phyloP scores from a whole-genome alignment of 2,113 vertebrate genomes.

The Blennius ocellaris region DNA sequence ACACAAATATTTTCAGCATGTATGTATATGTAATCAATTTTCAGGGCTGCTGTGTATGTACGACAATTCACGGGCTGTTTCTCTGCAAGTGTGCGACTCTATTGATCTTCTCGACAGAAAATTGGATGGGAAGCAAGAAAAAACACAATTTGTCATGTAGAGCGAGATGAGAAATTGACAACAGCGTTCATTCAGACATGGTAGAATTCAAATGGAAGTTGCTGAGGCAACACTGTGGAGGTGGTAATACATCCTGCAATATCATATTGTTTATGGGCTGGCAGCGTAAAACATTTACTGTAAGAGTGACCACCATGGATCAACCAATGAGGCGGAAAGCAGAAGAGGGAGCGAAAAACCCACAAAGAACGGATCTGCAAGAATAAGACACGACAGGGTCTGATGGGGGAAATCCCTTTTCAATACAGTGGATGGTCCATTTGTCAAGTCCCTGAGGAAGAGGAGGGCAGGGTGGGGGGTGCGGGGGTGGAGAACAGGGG shows the following conservation, averaged over 20 bases:
- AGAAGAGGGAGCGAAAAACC: slow-evolving; percentile 39
- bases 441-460: slow-evolving; percentile 56
- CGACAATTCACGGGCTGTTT: slow-evolving; percentile 27
- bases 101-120: slow-evolving; percentile 58
- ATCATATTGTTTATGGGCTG: slow-evolving; percentile 51
- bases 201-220: slow-evolving; percentile 40
- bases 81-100: slow-evolving; percentile 30
- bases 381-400: slow-evolving; percentile 35
- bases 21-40: slow-evolving; percentile 56
- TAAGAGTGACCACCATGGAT: slow-evolving; percentile 53
- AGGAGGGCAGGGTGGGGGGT: background rate
- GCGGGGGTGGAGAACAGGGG: slow-evolving; percentile 34
- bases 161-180: slow-evolving; percentile 49
- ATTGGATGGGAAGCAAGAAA: slow-evolving; percentile 46
- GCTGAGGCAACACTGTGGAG: slow-evolving; percentile 23
- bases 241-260: slow-evolving; percentile 31
- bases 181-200: slow-evolving; percentile 12
- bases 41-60: slow-evolving; percentile 10
- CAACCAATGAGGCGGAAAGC: slow-evolving; percentile 58
- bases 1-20: slow-evolving; percentile 59
- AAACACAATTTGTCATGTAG: slow-evolving; percentile 48
- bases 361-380: slow-evolving; percentile 33
- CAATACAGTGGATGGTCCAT: slow-evolving; percentile 54
- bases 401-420: slow-evolving; percentile 56
- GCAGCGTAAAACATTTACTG: slow-evolving; percentile 62